Evolutionary conservation across 2,113 vertebrate genomes (phyloP).

Genomic region (Seriola quinqueradiata): DNA sequence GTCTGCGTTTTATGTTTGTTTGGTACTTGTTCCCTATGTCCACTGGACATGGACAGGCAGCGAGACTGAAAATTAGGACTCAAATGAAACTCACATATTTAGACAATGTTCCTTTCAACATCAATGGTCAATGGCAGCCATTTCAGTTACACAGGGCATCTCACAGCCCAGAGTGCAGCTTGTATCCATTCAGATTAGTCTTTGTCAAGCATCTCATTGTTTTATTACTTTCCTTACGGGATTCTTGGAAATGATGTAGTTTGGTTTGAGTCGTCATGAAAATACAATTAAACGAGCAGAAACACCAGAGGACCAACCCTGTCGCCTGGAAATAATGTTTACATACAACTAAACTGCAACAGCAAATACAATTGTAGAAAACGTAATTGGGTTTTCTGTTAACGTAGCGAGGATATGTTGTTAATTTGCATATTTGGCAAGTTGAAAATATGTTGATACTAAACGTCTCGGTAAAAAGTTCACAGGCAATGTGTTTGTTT

Average conservation of each 20-base stretch:
- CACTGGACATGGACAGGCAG: neutral
- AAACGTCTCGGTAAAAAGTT: neutral
- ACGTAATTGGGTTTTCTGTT: neutral
- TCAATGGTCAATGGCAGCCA: neutral
- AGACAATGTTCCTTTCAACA: slow-evolving; percentile 1
- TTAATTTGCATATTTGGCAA: neutral
- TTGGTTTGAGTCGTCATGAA: neutral
- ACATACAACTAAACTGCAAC: neutral
- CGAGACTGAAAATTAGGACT: neutral
- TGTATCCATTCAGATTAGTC: neutral
- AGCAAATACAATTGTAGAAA: neutral
- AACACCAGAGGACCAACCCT: neutral
- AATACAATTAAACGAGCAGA: neutral
- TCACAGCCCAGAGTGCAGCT: neutral
- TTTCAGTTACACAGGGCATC: neutral
- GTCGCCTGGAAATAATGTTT: neutral
- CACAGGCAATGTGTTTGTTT: too few species aligned
- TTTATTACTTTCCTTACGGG: neutral
- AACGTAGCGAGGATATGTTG: neutral
- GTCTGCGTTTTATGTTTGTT: slow-evolving; percentile 1
- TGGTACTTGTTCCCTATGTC: neutral
- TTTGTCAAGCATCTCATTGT: neutral
- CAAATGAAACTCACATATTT: neutral
- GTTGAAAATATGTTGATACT: neutral
- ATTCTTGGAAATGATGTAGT: neutral